phyloP scores from a whole-genome alignment of 2,797 vertebrate genomes.

The Macropus fuliginosus region DNA sequence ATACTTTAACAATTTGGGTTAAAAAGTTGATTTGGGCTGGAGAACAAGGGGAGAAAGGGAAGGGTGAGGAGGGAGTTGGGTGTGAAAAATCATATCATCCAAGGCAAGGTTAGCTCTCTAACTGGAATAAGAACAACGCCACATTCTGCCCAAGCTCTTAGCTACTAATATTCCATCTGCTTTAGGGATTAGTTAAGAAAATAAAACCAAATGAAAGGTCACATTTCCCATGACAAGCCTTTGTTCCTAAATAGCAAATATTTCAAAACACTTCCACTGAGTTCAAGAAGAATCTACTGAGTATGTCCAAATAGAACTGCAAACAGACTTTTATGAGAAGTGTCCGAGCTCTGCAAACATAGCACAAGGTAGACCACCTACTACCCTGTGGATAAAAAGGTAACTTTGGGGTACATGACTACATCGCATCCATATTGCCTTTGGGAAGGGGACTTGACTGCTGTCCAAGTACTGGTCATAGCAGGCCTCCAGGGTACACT shows the following conservation, averaged over 20 bases:
- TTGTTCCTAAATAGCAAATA: slow-evolving; percentile 31
- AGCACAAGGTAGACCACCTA: background rate
- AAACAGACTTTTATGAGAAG: slow-evolving; percentile 26
- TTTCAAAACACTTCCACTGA: background rate
- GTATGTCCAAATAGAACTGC: background rate
- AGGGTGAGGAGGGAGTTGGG: background rate
- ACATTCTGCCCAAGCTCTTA: background rate
- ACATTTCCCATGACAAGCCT: slow-evolving; percentile 14
- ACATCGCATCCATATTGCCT: background rate
- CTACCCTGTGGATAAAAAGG: background rate
- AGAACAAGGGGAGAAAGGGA: background rate
- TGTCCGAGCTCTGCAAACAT: background rate
- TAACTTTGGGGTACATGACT: background rate
- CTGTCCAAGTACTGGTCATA: background rate
- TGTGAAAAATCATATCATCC: background rate
- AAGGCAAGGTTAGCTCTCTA: slow-evolving; percentile 4
- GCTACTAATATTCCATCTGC: slow-evolving; percentile 22
- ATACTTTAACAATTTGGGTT: slow-evolving; percentile 28
- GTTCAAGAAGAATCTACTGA: background rate
- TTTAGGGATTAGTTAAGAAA: slow-evolving; percentile 54
- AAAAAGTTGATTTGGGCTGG: slow-evolving; percentile 6
- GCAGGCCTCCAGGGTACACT: fast-evolving
- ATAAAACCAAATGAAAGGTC: slow-evolving; percentile 45
- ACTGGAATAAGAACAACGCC: slow-evolving; percentile 12
- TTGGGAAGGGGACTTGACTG: fast-evolving